phyloP scores from a whole-genome alignment of 2,888 invertebrate species.

The Orchestes rusci region DNA sequence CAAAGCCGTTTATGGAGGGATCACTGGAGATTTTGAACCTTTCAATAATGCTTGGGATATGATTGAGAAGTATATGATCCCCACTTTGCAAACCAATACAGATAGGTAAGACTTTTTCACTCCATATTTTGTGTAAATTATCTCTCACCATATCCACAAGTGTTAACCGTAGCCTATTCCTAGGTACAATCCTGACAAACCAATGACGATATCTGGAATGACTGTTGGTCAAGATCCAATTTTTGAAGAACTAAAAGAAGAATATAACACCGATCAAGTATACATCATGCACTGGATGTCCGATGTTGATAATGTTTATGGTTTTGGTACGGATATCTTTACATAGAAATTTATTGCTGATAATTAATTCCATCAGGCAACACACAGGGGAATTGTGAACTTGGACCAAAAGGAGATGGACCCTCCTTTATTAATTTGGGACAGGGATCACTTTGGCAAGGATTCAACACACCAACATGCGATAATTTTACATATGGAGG shows the following conservation, averaged over 20 bases:
- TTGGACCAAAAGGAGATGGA: constrained; percentile 25
- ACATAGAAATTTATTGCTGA: neutral
- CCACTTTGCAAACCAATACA: constrained; percentile 22
- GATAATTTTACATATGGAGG: constrained; percentile 29
- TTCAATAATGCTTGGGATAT: constrained; percentile 28
- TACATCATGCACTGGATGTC: constrained; percentile 30
- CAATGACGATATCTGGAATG: constrained; percentile 14
- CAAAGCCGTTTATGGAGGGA: constrained; percentile 28
- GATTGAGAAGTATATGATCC: constrained; percentile 28
- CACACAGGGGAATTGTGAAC: constrained; percentile 21
- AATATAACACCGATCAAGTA: constrained; percentile 26
- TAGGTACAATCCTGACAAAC: constrained; percentile 23
- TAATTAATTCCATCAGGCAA: constrained; percentile 12
- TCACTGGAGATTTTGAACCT: constrained; percentile 22
- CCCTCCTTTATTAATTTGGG: constrained; percentile 29
- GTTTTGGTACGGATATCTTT: constrained; percentile 28
- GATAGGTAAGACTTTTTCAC: constrained; percentile 15
- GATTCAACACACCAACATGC: constrained; percentile 29
- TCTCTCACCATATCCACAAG: neutral
- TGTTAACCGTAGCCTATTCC: too few species aligned
- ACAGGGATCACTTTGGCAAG: constrained; percentile 23
- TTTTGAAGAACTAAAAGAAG: constrained; percentile 25
- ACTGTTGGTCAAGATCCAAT: constrained; percentile 29
- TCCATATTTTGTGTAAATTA: neutral
- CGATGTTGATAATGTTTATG: constrained; percentile 30